phyloP scores from a whole-genome alignment of 2,113 vertebrate species.

The Oenanthe oenanthe region DNA sequence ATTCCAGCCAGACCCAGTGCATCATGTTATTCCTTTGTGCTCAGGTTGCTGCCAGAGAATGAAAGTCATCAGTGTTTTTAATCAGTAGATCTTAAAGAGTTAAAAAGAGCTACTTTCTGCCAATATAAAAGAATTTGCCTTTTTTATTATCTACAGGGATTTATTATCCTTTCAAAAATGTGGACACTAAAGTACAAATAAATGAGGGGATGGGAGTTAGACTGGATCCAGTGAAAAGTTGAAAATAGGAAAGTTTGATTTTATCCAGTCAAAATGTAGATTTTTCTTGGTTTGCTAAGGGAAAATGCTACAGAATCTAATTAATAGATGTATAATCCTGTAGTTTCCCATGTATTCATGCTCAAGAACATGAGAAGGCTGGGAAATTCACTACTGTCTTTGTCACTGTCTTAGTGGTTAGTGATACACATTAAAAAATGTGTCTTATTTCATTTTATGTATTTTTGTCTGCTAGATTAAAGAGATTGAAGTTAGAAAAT shows the following conservation, averaged over 20 bases:
- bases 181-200: neutral
- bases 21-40: neutral
- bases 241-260: neutral
- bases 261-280: neutral
- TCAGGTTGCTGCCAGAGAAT: neutral
- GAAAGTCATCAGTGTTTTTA: neutral
- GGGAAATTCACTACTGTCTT: neutral
- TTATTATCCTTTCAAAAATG: neutral
- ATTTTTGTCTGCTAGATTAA: constrained; percentile 4
- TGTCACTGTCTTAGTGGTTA: neutral
- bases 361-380: neutral
- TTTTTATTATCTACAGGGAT: neutral
- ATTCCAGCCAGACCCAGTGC: neutral
- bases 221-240: neutral
- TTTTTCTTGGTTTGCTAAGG: neutral
- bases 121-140: accelerated
- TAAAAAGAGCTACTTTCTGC: neutral
- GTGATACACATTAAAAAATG: neutral
- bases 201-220: neutral
- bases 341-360: neutral
- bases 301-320: neutral
- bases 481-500: constrained; percentile 31
- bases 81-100: neutral
- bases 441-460: neutral
- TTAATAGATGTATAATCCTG: neutral